These are phyloP conservation scores for Trachurus trachurus DNA, from an alignment of 2,797 vertebrate species.

Conservation along the genomic window DNA sequence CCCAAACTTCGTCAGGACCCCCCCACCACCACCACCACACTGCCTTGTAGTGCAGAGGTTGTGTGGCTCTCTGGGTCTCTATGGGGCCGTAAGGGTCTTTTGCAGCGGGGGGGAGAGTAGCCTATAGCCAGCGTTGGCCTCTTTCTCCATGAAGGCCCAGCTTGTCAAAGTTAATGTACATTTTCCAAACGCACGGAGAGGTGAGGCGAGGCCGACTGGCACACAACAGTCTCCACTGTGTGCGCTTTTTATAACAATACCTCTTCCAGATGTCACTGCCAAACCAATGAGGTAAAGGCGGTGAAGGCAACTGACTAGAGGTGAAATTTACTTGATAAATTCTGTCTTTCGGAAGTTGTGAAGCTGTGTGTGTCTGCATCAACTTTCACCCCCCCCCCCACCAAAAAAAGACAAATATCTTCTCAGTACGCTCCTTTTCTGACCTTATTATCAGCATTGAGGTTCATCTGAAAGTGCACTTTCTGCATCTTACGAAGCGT, in stretches of 20 bases:
- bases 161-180: slow-evolving; percentile 86
- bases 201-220: slow-evolving; percentile 79
- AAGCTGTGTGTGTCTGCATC: neutral
- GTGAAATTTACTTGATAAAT: slow-evolving; percentile 58
- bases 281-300: slow-evolving; percentile 59
- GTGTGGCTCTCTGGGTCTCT: slow-evolving; percentile 76
- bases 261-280: slow-evolving; percentile 79
- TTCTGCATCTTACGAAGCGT: slow-evolving; percentile 33
- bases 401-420: neutral
- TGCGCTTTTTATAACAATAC: slow-evolving; percentile 82
- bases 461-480: slow-evolving; percentile 4
- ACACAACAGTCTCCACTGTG: slow-evolving; percentile 81
- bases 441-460: slow-evolving; percentile 11
- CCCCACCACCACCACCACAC: slow-evolving; percentile 40
- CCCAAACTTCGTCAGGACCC: slow-evolving; percentile 74
- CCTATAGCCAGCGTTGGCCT: slow-evolving; percentile 73
- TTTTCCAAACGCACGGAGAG: slow-evolving; percentile 80
- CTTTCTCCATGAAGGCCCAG: slow-evolving; percentile 81
- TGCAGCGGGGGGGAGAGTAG: slow-evolving; percentile 73
- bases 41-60: slow-evolving; percentile 71
- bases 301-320: slow-evolving; percentile 46
- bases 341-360: slow-evolving; percentile 29
- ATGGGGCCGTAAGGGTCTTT: slow-evolving; percentile 80
- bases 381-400: neutral
- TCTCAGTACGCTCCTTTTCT: neutral